A percentile compares a stretch with the other conserved stretches of the same genome.
phyloP scores from a whole-genome alignment of 2,888 invertebrate genomes.

The Emmelina monodactyla region DNA sequence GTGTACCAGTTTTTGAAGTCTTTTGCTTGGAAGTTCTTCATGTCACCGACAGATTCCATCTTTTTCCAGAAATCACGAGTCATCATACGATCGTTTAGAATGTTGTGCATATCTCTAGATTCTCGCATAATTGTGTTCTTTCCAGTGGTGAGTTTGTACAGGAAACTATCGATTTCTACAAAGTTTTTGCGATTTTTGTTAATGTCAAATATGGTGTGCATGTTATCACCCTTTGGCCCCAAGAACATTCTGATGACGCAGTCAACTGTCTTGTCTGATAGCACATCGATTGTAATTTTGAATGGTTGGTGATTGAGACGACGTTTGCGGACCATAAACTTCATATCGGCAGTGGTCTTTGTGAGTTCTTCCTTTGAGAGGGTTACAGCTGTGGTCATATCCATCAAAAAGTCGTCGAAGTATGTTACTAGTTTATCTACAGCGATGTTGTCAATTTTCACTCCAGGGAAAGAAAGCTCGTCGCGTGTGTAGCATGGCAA shows the following conservation, averaged over 20 bases:
- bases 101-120: constrained; percentile 72
- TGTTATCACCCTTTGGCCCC: constrained; percentile 72
- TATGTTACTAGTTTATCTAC: constrained; percentile 73
- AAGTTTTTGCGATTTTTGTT: constrained; percentile 69
- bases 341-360: constrained; percentile 52
- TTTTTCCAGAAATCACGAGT: constrained; percentile 70
- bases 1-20: constrained; percentile 60
- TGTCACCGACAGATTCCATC: constrained; percentile 61
- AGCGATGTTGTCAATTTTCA: constrained; percentile 68
- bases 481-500: constrained; percentile 69
- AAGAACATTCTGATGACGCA: constrained; percentile 72
- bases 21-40: constrained; percentile 33
- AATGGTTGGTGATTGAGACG: constrained; percentile 73
- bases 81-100: constrained; percentile 71
- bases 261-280: constrained; percentile 64
- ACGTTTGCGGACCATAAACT: constrained; percentile 63
- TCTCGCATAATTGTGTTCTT: constrained; percentile 69
- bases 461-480: constrained; percentile 69
- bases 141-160: constrained; percentile 68
- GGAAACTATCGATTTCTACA: constrained; percentile 70
- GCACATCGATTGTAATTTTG: constrained; percentile 60
- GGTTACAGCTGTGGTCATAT: constrained; percentile 68
- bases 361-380: constrained; percentile 52
- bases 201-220: constrained; percentile 63
- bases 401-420: constrained; percentile 72